Evolutionary conservation across 1,140 invertebrate genomes (phyloP), one percentile per base, ranked within the genome.

Genomic region (Drosophila cardini): DNA sequence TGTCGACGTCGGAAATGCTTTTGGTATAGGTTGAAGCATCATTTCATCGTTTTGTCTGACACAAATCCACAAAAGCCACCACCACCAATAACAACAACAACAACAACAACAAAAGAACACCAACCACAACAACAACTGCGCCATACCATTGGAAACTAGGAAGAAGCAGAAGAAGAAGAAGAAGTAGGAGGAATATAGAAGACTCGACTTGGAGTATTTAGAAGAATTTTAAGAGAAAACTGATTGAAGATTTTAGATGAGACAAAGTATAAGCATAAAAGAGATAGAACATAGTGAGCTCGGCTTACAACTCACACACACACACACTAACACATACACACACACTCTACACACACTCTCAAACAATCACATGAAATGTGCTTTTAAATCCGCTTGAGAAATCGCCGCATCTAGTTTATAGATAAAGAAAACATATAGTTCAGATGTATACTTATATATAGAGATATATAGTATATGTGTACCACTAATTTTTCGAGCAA

Each of bases 141-240:
- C 87, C 87, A 89, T 90, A 90, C 87, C 87, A 90, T 87, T 90
- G 87, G 87, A 90, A 89, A 90, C 21, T 61, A 46, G 45, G 11
- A 13, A 63, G 60, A 21, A 42, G 45, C n/a, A 56, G 53, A 10
- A 56, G 18, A 42, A 50, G 13, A 55, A 55, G 21, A 4, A 2
- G 21, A 26, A 26, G 21, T 4, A 63, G 60, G 18, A 56, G 26
- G 13, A 55, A 36, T 2, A 38, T 32, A 9, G 42, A n/a, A 60
- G 46, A 62, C 11, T 48, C 60, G 60, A 53, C 52, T 71, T 57
- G 32, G 15, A 56, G 5, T 48, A 11, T 30, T 57, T 64, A 42
- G 40, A 36, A 16, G 53, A 42, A 42, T 43, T 55, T 43, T 63
- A 63, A 32, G 18, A 30, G 5, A 5, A 56, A 46, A 56, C 45